Conservation (phyloP, 2,888 invertebrate genomes). For the Drosophila neotestacea region DNA sequence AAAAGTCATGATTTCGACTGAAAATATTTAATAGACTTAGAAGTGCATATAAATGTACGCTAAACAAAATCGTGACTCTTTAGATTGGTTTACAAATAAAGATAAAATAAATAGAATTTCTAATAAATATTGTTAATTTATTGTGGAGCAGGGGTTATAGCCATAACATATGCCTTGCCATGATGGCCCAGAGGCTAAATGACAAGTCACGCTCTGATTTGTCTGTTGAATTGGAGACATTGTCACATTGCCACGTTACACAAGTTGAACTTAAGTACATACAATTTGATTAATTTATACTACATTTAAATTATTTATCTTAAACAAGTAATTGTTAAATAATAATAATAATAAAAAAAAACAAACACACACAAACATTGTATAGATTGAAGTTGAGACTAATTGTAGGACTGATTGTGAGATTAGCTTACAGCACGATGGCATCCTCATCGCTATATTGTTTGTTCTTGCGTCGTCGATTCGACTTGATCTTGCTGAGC, state of each 20-base stretch:
- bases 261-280: background rate
- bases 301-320: conserved; percentile 6
- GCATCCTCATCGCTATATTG: conserved; percentile 87
- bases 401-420: background rate
- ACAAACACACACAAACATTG: background rate
- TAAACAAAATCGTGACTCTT: conserved; percentile 7
- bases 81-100: conserved; percentile 1
- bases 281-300: background rate
- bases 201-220: conserved; percentile 28
- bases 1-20: too few species aligned
- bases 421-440: conserved; percentile 65
- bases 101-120: background rate
- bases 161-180: background rate
- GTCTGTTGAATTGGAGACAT: conserved; percentile 2
- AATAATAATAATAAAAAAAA: background rate
- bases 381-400: conserved; percentile 3
- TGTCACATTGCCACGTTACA: conserved; percentile 17
- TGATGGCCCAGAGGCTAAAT: background rate
- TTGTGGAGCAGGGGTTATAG: background rate
- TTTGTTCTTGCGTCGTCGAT: conserved; percentile 90
- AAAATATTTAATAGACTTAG: background rate
- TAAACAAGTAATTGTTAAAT: background rate
- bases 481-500: conserved; percentile 92
- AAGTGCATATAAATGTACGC: background rate
- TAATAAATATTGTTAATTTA: conserved; percentile 12